Evolutionary conservation across 2,888 invertebrate genomes (phyloP).

Genomic region (Lomographa bimaculata): DNA sequence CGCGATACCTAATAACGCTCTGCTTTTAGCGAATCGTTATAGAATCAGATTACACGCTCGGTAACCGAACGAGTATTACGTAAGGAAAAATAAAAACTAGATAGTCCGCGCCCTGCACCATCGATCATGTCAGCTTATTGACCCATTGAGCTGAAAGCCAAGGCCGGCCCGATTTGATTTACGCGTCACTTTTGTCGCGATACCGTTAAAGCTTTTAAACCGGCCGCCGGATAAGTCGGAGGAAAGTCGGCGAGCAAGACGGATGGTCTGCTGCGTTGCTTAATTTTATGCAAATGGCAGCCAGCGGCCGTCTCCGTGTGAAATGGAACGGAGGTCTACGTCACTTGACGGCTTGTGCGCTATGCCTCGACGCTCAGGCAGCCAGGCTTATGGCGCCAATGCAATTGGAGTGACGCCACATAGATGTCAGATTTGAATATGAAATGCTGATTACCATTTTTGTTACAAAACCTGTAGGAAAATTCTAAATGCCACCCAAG

Average conservation of each 20-base stretch:
- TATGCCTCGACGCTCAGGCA: conserved; percentile 12
- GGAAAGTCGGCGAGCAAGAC: conserved; percentile 70
- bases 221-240: conserved; percentile 56
- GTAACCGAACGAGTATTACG: conserved; percentile 19
- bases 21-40: conserved; percentile 61
- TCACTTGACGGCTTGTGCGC: conserved; percentile 14
- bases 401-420: conserved; percentile 17
- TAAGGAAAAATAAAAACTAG: conserved; percentile 25
- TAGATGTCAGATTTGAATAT: conserved; percentile 12
- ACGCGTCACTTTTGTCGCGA: conserved; percentile 71
- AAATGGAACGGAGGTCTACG: conserved; percentile 36
- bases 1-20: conserved; percentile 50
- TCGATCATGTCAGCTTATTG: conserved; percentile 51
- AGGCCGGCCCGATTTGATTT: conserved; percentile 60
- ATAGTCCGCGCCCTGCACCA: conserved; percentile 36
- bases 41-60: conserved; percentile 58
- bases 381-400: conserved; percentile 1
- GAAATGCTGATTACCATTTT: conserved; percentile 21
- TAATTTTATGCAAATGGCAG: conserved; percentile 63
- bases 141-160: conserved; percentile 51
- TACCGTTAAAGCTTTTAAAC: conserved; percentile 75
- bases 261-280: conserved; percentile 55
- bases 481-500: too few relatives aligned
- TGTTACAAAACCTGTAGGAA: conserved; percentile 18
- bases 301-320: conserved; percentile 47